These are phyloP conservation scores for Nomada lathburiana DNA, from an alignment of 2,888 invertebrate species.

Conservation along the genomic window DNA sequence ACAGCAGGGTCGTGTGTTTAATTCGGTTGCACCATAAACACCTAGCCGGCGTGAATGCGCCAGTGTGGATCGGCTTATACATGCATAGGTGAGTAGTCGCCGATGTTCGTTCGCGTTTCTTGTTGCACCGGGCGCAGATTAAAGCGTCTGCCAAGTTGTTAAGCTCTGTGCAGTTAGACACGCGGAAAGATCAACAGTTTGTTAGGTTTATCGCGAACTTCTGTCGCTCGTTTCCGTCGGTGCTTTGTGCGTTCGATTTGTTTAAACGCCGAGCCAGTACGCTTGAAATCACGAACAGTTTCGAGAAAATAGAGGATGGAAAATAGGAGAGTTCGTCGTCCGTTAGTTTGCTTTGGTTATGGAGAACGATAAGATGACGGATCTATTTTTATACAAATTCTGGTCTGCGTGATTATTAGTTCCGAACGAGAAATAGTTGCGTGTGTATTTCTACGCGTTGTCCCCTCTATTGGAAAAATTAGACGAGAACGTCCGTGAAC, in stretches of 20 bases:
- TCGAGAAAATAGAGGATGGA: too few relatives aligned
- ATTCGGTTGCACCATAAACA: constrained; percentile 20
- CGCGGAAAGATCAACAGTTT: not conserved
- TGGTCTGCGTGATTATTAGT: too few relatives aligned
- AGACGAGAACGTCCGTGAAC: not conserved
- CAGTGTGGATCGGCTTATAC: not conserved
- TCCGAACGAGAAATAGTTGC: too few relatives aligned
- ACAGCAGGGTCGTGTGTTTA: not conserved
- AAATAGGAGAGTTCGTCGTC: too few relatives aligned
- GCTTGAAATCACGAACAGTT: not conserved
- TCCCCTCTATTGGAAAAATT: not conserved
- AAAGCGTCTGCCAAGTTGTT: constrained; percentile 8
- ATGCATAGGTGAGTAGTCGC: constrained; percentile 10
- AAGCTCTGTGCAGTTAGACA: not conserved
- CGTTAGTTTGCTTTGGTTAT: too few relatives aligned
- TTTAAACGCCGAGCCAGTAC: not conserved
- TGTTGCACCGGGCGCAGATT: not conserved
- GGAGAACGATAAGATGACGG: too few relatives aligned
- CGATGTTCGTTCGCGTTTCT: constrained; percentile 21
- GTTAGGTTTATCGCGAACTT: not conserved
- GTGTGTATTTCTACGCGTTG: too few relatives aligned
- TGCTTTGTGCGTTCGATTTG: not conserved
- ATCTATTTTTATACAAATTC: too few relatives aligned
- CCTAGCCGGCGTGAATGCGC: constrained; percentile 5
- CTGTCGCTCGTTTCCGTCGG: not conserved